phyloP scores from a whole-genome alignment of 2,113 vertebrate genomes.

The Mastomys coucha region DNA sequence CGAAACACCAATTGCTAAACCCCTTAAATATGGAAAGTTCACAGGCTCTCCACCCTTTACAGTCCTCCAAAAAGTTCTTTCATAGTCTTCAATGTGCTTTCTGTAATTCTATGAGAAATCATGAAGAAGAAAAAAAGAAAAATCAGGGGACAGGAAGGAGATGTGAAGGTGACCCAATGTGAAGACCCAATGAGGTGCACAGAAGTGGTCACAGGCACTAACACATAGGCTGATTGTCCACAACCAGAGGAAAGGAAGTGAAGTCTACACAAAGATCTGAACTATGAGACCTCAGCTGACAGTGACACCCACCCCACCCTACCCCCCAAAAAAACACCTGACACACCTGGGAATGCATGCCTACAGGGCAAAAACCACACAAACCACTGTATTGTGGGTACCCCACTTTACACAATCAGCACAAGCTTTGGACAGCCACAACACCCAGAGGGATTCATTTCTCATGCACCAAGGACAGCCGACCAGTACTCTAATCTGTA shows the following conservation, averaged over 20 bases:
- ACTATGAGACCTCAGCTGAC: not conserved
- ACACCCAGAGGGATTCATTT: not conserved
- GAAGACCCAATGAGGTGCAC: not conserved
- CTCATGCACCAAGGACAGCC: not conserved
- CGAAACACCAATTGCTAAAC: not conserved
- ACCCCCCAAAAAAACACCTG: not conserved
- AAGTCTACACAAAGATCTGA: not conserved
- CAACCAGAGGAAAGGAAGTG: not conserved
- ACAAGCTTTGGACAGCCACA: not conserved
- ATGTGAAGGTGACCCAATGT: not conserved
- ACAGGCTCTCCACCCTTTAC: not conserved
- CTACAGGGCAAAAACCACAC: not conserved
- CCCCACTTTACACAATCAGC: not conserved
- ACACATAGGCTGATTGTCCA: not conserved
- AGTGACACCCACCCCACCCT: not conserved
- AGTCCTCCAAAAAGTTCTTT: not conserved
- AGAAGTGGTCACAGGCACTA: not conserved
- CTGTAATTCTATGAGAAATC: not conserved
- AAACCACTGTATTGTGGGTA: not conserved
- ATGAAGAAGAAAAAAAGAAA: not conserved
- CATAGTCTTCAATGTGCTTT: not conserved
- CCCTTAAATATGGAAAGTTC: not conserved
- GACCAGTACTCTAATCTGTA: not conserved
- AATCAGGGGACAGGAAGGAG: not conserved
- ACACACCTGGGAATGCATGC: not conserved